Conservation (phyloP, 2,888 invertebrate species). For the Anaspis maculata region DNA sequence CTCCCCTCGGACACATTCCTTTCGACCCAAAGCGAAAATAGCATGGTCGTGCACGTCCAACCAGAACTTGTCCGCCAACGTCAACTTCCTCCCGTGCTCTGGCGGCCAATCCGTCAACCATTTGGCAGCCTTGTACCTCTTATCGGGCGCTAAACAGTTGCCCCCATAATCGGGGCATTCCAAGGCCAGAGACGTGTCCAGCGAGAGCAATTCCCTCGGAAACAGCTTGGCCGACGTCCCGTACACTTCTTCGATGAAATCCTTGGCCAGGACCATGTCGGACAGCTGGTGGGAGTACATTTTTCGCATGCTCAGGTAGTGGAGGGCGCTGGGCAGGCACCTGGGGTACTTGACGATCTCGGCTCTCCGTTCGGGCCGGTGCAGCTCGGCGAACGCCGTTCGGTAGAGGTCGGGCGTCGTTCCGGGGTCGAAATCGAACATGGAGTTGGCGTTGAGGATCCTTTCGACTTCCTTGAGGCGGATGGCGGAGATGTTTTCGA, state of each 20-base stretch:
- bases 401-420: conserved; percentile 44
- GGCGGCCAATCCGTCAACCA: conserved; percentile 54
- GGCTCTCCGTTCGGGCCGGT: conserved; percentile 43
- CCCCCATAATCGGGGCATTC: conserved; percentile 53
- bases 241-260: conserved; percentile 50
- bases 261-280: conserved; percentile 47
- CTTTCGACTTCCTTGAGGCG: conserved; percentile 72
- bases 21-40: conserved; percentile 44
- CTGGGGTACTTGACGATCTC: conserved; percentile 54
- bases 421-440: conserved; percentile 51
- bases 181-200: conserved; percentile 55
- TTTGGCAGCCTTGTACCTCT: conserved; percentile 49
- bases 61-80: conserved; percentile 50
- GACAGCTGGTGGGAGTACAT: conserved; percentile 54
- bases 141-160: conserved; percentile 45
- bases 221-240: conserved; percentile 37
- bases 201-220: conserved; percentile 50
- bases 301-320: conserved; percentile 51
- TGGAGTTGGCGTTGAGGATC: conserved; percentile 51
- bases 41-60: conserved; percentile 49
- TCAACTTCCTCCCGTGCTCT: conserved; percentile 44
- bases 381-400: conserved; percentile 44
- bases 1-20: conserved; percentile 43
- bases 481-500: conserved; percentile 39
- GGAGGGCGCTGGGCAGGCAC: conserved; percentile 52